Evolutionary conservation across 2,888 invertebrate genomes (phyloP), one percentile per base, ranked within the genome.

Genomic region (Rotaria socialis): DNA sequence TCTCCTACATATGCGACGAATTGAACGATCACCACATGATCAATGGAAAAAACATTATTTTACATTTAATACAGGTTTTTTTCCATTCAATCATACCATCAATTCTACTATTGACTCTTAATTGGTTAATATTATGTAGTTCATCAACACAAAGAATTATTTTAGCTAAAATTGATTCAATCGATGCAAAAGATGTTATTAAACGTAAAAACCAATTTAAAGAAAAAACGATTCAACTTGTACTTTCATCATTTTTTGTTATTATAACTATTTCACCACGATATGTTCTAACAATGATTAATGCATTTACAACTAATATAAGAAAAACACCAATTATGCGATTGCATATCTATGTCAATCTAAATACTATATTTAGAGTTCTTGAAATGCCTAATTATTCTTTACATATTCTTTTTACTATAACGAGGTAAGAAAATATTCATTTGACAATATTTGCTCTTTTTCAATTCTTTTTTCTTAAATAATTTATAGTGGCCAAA

Each of bases 151-250:
- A 85, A 60, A 52, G 75, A 24, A 16, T n/a, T n/a, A 47, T 58
- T 35, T 58, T 86, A 55, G 41, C 41, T 11, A 86, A 84, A 80
- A 80, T 86, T 19, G 75, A 58, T n/a, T 85, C 85, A 52, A 50
- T 56, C 22, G 85, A 52, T 19, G n/a, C 85, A 5, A 58, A 43
- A 35, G 47, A 84, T 19, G 56, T 84, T 19, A n/a, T 75, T 6
- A 86, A 86, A 60, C 86, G 86, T 58, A 85, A 86, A 60, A 67
- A 85, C 14, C 86, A 86, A 84, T 86, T 86, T 43, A 86, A 86
- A 80, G 86, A 86, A 52, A 85, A 75, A 35, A 86, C 80, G 16
- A 80, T 86, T 60, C 58, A 85, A 43, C 27, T 86, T 19, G 85
- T 86, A 52, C 47, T 85, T 11, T 85, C 85, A n/a, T 85, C 86